phyloP scores from a whole-genome alignment of 2,797 vertebrate species.

The Xyrichtys novacula region DNA sequence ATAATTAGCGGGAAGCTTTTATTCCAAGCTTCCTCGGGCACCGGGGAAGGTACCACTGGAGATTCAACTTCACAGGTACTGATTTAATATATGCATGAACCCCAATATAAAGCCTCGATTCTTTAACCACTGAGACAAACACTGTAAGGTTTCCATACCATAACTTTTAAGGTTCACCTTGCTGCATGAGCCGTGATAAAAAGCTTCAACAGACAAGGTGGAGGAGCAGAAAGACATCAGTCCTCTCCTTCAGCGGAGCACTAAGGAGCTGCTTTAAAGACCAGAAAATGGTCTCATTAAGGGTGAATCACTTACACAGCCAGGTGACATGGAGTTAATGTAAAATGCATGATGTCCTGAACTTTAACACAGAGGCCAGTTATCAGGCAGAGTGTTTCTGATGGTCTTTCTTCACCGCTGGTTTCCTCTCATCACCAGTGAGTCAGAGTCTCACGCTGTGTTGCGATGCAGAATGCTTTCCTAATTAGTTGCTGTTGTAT shows the following conservation, averaged over 20 bases:
- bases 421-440: conserved; percentile 3
- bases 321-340: conserved; percentile 13
- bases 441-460: conserved; percentile 10
- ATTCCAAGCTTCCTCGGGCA: conserved; percentile 18
- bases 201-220: conserved; percentile 17
- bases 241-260: conserved; percentile 1
- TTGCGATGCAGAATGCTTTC: conserved; percentile 1
- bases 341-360: conserved; percentile 33
- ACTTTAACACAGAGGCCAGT: conserved; percentile 3
- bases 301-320: conserved; percentile 2
- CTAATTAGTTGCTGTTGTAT: conserved; percentile 59
- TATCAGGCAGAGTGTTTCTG: background rate
- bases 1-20: conserved; percentile 39
- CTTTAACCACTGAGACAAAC: background rate
- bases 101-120: background rate
- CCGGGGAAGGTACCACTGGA: conserved; percentile 18
- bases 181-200: conserved; percentile 16
- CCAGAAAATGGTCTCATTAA: conserved; percentile 21
- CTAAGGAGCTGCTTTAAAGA: conserved; percentile 22
- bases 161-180: conserved; percentile 31
- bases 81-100: conserved; percentile 4
- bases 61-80: conserved; percentile 29
- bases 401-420: background rate
- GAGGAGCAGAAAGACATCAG: background rate
- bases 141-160: background rate